These are phyloP conservation scores for Imbricaverruca yamaguchii DNA, from an alignment of 2,888 invertebrate genomes.

Conservation along the genomic window DNA sequence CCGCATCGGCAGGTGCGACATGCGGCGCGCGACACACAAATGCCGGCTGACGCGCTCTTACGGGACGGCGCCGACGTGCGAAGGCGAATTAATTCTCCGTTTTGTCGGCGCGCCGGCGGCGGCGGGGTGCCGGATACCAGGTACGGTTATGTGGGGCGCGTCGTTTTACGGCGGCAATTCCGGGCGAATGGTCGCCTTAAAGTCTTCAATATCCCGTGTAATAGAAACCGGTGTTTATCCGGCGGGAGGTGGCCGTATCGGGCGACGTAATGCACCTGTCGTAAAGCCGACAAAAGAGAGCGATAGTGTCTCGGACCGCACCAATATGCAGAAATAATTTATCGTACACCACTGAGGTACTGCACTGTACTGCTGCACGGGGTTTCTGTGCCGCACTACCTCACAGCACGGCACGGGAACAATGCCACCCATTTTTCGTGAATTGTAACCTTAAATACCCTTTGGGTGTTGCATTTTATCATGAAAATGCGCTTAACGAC, in stretches of 20 bases:
- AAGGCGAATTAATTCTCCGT: background rate
- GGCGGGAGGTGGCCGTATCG: background rate
- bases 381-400: too few species aligned
- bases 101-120: background rate
- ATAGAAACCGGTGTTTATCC: constrained; percentile 7
- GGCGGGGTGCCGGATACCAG: background rate
- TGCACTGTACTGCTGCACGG: too few species aligned
- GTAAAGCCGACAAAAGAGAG: background rate
- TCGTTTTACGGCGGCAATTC: constrained; percentile 11
- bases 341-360: too few species aligned
- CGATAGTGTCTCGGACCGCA: too few species aligned
- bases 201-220: constrained; percentile 16
- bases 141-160: constrained; percentile 5
- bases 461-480: too few species aligned
- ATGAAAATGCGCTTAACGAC: too few species aligned
- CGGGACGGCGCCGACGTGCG: background rate
- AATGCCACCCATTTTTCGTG: too few species aligned
- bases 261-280: background rate
- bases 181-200: background rate
- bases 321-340: too few species aligned
- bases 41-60: background rate
- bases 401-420: too few species aligned
- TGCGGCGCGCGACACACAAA: background rate
- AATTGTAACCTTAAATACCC: too few species aligned
- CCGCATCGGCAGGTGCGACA: background rate